These are phyloP conservation scores for Salvelinus sp. DNA, from an alignment of 2,113 vertebrate species.

Conservation along the genomic window DNA sequence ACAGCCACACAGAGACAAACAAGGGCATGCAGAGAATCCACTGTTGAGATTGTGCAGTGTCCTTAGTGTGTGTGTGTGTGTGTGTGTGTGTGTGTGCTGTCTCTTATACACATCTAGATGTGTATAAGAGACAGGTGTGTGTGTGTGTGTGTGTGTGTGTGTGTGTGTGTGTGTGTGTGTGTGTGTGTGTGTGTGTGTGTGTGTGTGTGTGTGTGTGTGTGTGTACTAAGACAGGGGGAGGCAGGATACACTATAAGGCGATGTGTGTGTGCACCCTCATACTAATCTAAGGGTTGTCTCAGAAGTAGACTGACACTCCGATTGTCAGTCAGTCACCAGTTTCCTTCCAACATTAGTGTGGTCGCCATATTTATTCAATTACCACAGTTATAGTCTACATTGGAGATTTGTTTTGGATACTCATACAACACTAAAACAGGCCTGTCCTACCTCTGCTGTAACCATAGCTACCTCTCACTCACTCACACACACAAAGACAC, in stretches of 20 bases:
- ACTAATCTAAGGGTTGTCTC: not conserved
- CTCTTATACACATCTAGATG: too few species aligned
- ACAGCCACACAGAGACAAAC: constrained; percentile 23
- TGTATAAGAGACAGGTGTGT: too few species aligned
- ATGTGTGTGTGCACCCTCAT: not conserved
- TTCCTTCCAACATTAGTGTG: not conserved
- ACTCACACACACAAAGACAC: not conserved
- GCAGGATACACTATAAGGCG: not conserved
- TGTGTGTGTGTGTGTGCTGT: not conserved
- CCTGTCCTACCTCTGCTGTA: too few species aligned
- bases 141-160: constrained; percentile 11
- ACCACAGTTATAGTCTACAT: too few species aligned
- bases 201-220: not conserved
- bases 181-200: constrained; percentile 9
- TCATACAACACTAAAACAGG: not conserved
- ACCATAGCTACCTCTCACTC: not conserved
- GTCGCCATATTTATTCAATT: too few species aligned
- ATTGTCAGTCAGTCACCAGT: not conserved
- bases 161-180: constrained; percentile 6
- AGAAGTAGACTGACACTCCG: not conserved
- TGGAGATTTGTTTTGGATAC: not conserved
- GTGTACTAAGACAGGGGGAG: not conserved
- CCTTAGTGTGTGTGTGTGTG: not conserved
- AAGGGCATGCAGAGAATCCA: not conserved
- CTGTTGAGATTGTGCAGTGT: not conserved